phyloP scores from a whole-genome alignment of 2,888 invertebrate genomes.

The Drosophila basisetae region DNA sequence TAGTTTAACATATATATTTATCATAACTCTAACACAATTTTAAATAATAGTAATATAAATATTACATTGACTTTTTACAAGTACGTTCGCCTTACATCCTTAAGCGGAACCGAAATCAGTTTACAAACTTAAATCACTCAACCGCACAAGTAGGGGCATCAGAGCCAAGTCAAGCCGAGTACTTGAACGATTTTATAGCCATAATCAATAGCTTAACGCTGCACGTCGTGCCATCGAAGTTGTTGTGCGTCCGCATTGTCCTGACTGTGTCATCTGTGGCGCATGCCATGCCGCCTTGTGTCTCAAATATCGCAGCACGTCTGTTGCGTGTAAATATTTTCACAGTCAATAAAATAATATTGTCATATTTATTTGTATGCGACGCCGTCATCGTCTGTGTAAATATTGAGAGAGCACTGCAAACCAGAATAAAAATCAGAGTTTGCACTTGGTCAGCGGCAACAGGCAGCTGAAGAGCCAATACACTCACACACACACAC shows the following conservation, averaged over 20 bases:
- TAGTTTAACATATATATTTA: neutral
- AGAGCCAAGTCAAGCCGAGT: constrained; percentile 8
- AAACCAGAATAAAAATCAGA: constrained; percentile 74
- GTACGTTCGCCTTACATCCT: neutral
- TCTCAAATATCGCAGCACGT: constrained; percentile 57
- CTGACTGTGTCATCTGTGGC: constrained; percentile 20
- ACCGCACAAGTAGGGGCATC: constrained; percentile 9
- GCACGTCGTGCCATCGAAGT: constrained; percentile 9
- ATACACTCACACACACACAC: constrained; percentile 4
- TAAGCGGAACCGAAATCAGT: neutral
- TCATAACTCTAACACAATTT: neutral
- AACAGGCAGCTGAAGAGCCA: constrained; percentile 47
- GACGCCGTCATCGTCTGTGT: constrained; percentile 50
- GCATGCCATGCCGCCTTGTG: constrained; percentile 57
- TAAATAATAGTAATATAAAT: neutral
- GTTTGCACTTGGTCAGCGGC: constrained; percentile 60
- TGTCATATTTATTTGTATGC: constrained; percentile 74
- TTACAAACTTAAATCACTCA: constrained; percentile 16
- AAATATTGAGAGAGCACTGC: constrained; percentile 75
- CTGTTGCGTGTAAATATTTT: constrained; percentile 80
- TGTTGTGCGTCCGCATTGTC: constrained; percentile 12
- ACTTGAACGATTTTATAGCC: constrained; percentile 57
- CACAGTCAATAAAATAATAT: constrained; percentile 82
- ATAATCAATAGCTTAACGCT: constrained; percentile 57
- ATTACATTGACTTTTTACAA: neutral